Percentiles rank a stretch among this genome's conserved stretches.
Evolutionary conservation across 2,113 vertebrate species (phyloP).

Genomic region (Nesospiza acunhae): DNA sequence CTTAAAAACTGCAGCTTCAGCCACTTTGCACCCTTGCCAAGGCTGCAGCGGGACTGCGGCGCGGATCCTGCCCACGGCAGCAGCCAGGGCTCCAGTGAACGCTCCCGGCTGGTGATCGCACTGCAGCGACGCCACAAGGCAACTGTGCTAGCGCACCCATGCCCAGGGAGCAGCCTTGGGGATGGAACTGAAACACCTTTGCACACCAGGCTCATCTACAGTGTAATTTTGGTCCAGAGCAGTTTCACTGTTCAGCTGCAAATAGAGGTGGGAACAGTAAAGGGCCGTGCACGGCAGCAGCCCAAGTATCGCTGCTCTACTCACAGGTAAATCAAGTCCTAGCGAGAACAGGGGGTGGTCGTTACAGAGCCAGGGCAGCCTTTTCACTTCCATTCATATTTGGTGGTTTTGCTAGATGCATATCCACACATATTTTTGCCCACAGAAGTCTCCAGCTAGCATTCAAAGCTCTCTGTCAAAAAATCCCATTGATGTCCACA

Average conservation of each 20-base stretch:
- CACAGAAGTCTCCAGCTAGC: neutral
- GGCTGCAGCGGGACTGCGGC: neutral
- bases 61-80: neutral
- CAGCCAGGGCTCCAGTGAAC: accelerated
- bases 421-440: neutral
- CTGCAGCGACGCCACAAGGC: neutral
- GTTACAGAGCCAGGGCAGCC: neutral
- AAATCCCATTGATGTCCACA: neutral
- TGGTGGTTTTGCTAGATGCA: neutral
- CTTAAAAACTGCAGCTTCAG: neutral
- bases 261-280: neutral
- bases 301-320: neutral
- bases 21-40: neutral
- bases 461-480: neutral
- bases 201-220: neutral
- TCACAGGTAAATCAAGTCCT: neutral
- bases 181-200: no score
- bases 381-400: neutral
- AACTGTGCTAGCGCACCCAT: accelerated
- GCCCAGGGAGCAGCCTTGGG: neutral
- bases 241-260: neutral
- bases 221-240: neutral
- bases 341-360: accelerated
- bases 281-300: accelerated
- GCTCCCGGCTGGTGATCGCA: neutral